Percentiles rank a stretch among this genome's conserved stretches.
Conservation (phyloP, 2,113 vertebrate genomes). For the Etheostoma cragini region DNA sequence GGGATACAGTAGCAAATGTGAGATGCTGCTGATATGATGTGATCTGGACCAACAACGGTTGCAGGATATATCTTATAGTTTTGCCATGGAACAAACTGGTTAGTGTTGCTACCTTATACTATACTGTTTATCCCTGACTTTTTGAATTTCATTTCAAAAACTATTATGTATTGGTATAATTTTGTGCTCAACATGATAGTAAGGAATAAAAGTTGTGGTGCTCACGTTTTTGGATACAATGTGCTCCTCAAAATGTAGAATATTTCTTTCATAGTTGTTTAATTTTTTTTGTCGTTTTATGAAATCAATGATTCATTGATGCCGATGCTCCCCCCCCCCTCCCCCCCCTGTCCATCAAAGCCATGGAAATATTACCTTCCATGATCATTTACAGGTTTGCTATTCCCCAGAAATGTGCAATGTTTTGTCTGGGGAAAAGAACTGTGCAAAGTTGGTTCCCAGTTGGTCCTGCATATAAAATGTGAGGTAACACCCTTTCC, state of each 20-base stretch:
- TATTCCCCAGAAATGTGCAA: slow-evolving; percentile 49
- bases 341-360: slow-evolving; percentile 47
- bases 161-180: slow-evolving; percentile 51
- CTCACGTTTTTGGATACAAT: slow-evolving; percentile 61
- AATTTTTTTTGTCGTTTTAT: slow-evolving; percentile 35
- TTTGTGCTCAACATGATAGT: slow-evolving; percentile 60
- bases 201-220: slow-evolving; percentile 53
- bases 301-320: slow-evolving; percentile 46
- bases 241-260: slow-evolving; percentile 79
- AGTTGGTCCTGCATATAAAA: slow-evolving; percentile 57
- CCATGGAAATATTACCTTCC: slow-evolving; percentile 57
- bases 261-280: slow-evolving; percentile 52
- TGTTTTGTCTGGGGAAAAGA: slow-evolving; percentile 45
- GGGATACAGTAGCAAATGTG: slow-evolving; percentile 22
- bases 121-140: slow-evolving; percentile 23
- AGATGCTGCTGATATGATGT: slow-evolving; percentile 31
- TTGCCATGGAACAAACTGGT: slow-evolving; percentile 21
- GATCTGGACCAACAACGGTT: slow-evolving; percentile 24
- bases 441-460: slow-evolving; percentile 46
- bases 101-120: slow-evolving; percentile 15
- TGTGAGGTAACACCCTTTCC: slow-evolving; percentile 61
- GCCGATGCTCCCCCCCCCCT: slow-evolving; percentile 12
- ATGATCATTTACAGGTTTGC: slow-evolving; percentile 60
- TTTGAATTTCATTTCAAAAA: slow-evolving; percentile 48
- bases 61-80: slow-evolving; percentile 1